Evolutionary conservation across 2,888 invertebrate species (phyloP).

Genomic region (Deroplatys truncata): DNA sequence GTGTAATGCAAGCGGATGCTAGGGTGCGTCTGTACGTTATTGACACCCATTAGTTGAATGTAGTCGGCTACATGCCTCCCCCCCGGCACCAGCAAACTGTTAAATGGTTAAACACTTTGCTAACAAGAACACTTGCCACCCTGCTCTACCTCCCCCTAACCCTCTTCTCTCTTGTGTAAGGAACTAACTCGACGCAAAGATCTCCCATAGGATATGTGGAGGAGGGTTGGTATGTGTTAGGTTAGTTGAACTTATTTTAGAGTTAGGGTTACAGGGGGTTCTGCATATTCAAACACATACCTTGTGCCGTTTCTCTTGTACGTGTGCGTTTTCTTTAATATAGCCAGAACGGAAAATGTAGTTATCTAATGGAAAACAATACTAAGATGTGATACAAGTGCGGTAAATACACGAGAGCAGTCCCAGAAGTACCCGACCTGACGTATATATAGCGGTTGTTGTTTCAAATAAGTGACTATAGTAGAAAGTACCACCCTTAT

Average conservation of each 20-base stretch:
- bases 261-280: background rate
- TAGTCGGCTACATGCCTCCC: background rate
- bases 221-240: background rate
- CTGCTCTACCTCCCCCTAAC: background rate
- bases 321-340: no score
- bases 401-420: no score
- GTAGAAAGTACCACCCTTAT: no score
- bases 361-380: no score
- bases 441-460: no score
- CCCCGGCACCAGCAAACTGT: slow-evolving; percentile 9
- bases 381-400: no score
- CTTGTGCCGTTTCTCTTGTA: background rate
- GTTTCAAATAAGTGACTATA: no score
- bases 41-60: background rate
- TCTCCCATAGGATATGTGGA: background rate
- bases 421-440: no score
- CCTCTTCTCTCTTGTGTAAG: background rate
- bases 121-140: background rate
- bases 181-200: background rate
- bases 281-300: background rate
- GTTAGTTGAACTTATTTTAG: background rate
- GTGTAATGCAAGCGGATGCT: background rate
- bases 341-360: no score
- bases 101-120: background rate
- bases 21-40: background rate